phyloP scores from a whole-genome alignment of 2,888 invertebrate genomes.

The Physocephala rufipes region DNA sequence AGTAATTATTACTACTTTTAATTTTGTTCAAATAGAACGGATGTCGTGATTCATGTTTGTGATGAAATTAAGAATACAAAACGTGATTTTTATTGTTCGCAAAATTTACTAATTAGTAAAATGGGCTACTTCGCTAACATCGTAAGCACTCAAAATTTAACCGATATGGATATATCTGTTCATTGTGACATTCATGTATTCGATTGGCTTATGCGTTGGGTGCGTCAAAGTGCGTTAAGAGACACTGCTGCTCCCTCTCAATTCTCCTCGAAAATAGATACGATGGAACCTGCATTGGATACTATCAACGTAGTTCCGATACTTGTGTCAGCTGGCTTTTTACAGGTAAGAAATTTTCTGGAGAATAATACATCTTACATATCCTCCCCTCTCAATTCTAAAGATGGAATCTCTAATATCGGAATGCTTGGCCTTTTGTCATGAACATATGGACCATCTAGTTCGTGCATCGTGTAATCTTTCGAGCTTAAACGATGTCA shows the following conservation, averaged over 20 bases:
- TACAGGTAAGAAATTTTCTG: slow-evolving; percentile 68
- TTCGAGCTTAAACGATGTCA: slow-evolving; percentile 85
- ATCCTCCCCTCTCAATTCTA: slow-evolving; percentile 18
- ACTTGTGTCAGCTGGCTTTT: slow-evolving; percentile 91
- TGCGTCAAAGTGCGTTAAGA: slow-evolving; percentile 74
- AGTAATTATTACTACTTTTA: slow-evolving; percentile 41
- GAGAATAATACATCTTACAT: neutral
- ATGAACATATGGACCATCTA: slow-evolving; percentile 86
- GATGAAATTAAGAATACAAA: slow-evolving; percentile 92
- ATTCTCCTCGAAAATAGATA: slow-evolving; percentile 69
- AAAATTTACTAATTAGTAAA: slow-evolving; percentile 84
- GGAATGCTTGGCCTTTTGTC: slow-evolving; percentile 87
- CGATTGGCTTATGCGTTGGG: slow-evolving; percentile 96
- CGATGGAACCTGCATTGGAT: slow-evolving; percentile 72
- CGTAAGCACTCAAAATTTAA: slow-evolving; percentile 80
- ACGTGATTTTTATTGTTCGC: slow-evolving; percentile 88
- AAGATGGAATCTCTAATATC: slow-evolving; percentile 91
- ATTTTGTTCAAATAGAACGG: slow-evolving; percentile 68
- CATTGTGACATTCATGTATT: slow-evolving; percentile 96
- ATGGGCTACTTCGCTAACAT: slow-evolving; percentile 97
- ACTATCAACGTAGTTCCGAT: slow-evolving; percentile 90
- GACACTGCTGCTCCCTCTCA: slow-evolving; percentile 35
- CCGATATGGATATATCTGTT: slow-evolving; percentile 96
- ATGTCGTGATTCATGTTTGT: slow-evolving; percentile 93
- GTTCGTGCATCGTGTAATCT: slow-evolving; percentile 86